Evolutionary conservation across 1,140 invertebrate species (phyloP), one percentile per base, ranked within the genome.

Genomic region (Archegozetes longisetosus): DNA sequence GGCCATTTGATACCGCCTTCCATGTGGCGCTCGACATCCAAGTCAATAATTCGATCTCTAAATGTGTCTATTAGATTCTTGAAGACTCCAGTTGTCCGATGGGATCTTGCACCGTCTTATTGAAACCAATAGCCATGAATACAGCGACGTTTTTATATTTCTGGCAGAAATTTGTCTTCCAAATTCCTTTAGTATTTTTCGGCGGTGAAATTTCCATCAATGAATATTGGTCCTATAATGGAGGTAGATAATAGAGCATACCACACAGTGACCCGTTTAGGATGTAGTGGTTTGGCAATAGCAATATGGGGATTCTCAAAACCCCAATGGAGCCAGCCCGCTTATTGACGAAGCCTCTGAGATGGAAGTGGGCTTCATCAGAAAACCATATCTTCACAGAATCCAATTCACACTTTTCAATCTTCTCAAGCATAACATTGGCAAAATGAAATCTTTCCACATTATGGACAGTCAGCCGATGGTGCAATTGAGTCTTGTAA

Each of bases 311-410:
- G 63, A 27, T 65, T 61, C 52, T 62, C 46, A 13, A 27, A 53
- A 17, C 62, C 61, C 64, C 62, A 65, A 52, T 62, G 61, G n/a
- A 62, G 1, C 1, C 55, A 27, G 54, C 64, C 32, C 61, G 64
- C 28, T 55, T 61, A 48, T 66, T 65, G 17, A 66, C 64, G 4
- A 12, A 24, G 9, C 60, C 60, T 32, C 17, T 12, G 13, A 60
- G 27, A 52, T 51, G 24, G 51, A 64, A 62, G 3, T 6, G n/a
- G n/a, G 61, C 55, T 25, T 54, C 55, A 32, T 56, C 55, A 48
- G 12, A n/a, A n/a, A n/a, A n/a, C n/a, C n/a, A n/a, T n/a, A n/a
- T n/a, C n/a, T n/a, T n/a, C n/a, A n/a, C n/a, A n/a, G n/a, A n/a
- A n/a, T n/a, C n/a, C n/a, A n/a, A n/a, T n/a, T n/a, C n/a, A n/a